Evolutionary conservation across 2,113 vertebrate species (phyloP).

Genomic region (Podilymbus podiceps): DNA sequence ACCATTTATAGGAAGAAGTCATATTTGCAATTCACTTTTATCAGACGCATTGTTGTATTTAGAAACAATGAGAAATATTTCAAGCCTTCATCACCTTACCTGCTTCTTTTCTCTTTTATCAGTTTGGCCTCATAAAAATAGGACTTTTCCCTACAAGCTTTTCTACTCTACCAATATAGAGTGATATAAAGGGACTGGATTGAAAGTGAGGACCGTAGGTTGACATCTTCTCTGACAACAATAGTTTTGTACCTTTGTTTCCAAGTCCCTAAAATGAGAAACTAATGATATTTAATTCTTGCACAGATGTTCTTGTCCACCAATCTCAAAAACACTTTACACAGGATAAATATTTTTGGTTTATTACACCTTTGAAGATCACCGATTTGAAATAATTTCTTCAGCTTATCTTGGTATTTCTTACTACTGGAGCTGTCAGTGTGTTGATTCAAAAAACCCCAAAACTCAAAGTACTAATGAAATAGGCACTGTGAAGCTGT

Average conservation of each 20-base stretch:
- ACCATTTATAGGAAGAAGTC: neutral
- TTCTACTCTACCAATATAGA: neutral
- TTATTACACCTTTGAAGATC: neutral
- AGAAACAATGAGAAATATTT: neutral
- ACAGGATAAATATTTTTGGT: neutral
- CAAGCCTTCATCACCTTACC: neutral
- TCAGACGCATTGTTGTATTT: neutral
- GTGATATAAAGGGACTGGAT: neutral
- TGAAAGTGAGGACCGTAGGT: neutral
- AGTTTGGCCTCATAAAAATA: neutral
- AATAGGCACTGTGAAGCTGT: neutral
- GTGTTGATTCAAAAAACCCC: neutral
- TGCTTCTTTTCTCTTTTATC: neutral
- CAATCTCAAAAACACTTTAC: neutral
- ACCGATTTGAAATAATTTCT: neutral
- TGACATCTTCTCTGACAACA: neutral
- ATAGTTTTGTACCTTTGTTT: neutral
- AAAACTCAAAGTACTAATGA: neutral
- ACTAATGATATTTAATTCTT: neutral
- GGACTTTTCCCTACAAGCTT: neutral
- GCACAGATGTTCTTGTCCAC: neutral
- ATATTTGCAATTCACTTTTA: neutral
- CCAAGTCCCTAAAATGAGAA: neutral
- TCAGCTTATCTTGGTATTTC: neutral
- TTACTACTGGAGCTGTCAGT: neutral